Evolutionary conservation across 2,113 vertebrate species (phyloP), one percentile per base, ranked within the genome.

Genomic region (Tyrannus savana): DNA sequence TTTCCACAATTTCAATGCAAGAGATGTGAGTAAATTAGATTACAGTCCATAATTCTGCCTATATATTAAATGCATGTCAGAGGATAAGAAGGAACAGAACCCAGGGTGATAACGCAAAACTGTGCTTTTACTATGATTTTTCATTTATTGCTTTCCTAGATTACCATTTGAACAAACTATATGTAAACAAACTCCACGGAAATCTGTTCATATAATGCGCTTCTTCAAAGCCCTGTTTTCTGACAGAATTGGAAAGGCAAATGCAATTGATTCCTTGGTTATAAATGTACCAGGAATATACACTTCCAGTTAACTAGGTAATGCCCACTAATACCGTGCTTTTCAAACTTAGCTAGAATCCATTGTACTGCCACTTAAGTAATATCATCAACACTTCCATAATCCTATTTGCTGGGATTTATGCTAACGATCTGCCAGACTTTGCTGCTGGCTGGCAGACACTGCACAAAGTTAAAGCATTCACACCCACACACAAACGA

Each of bases 341-440:
- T 80, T 84, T 78, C 76, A 69, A 79, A 87, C 62, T 81, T 31
- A 68, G 46, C 58, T 80, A 46, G 62, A 96, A 81, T 89, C 84
- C 94, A 88, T 89, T 95, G 93, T 93, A 59, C 68, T 24, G 73
- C 64, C 91, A 74, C 74, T 96, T 67, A 62, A 76, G n/a, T 80
- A 94, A 79, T 52, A 92, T n/a, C 46, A 41, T 91, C 92, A 96
- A 74, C 92, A 89, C 72, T 66, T 94, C 58, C 91, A 79, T 88
- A 97, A 96, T 91, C 87, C 50, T 16, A 35, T 97, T 97, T 97
- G 89, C 95, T 95, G 90, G 74, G 74, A 49, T 46, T 88, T 95
- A 87, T 85, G 95, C 91, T 91, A 92, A 96, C 89, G 89, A 87
- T 53, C 74, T 87, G 37, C 21, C 95, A 94, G 71, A 78, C 72